Percentiles rank a stretch among this genome's conserved stretches.
phyloP scores from a whole-genome alignment of 2,113 vertebrate genomes.

The Recurvirostra avosetta region DNA sequence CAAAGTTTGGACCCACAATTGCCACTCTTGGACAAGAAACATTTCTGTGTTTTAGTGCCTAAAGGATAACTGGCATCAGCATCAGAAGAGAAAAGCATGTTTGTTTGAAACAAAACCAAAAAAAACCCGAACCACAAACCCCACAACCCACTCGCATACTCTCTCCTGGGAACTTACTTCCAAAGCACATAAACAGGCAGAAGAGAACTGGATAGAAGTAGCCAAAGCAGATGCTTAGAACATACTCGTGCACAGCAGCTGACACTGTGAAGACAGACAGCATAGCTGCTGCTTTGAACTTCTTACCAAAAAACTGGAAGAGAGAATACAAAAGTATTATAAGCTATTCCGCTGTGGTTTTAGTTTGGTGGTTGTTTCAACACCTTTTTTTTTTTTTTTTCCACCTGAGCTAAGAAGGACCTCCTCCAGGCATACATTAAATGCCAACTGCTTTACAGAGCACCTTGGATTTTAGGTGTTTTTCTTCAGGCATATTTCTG shows the following conservation, averaged over 20 bases:
- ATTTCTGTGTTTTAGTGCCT: not conserved
- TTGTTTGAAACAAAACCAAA: not conserved
- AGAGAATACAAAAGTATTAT: not conserved
- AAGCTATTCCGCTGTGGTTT: not conserved
- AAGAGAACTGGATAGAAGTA: conserved; percentile 96
- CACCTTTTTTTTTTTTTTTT: not conserved
- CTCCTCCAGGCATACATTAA: not conserved
- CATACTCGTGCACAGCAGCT: conserved; percentile 90
- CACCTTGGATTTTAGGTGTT: not conserved
- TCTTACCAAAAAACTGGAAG: conserved; percentile 85
- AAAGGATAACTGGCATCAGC: not conserved
- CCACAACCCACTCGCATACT: not conserved
- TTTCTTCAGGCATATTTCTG: not conserved
- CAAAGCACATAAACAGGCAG: conserved; percentile 91
- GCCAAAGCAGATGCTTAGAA: conserved; percentile 85
- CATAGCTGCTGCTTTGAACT: conserved; percentile 87
- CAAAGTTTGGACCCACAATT: not conserved
- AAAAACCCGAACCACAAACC: not conserved
- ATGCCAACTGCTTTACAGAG: not conserved
- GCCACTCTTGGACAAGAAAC: not conserved
- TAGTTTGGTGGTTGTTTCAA: not conserved
- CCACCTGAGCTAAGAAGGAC: not conserved
- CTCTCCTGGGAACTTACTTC: conserved; percentile 82
- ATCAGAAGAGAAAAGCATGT: not conserved
- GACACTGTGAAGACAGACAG: conserved; percentile 89